Evolutionary conservation across 1,140 invertebrate species (phyloP), one percentile per base, ranked within the genome.

Genomic region (Sinella curviseta): DNA sequence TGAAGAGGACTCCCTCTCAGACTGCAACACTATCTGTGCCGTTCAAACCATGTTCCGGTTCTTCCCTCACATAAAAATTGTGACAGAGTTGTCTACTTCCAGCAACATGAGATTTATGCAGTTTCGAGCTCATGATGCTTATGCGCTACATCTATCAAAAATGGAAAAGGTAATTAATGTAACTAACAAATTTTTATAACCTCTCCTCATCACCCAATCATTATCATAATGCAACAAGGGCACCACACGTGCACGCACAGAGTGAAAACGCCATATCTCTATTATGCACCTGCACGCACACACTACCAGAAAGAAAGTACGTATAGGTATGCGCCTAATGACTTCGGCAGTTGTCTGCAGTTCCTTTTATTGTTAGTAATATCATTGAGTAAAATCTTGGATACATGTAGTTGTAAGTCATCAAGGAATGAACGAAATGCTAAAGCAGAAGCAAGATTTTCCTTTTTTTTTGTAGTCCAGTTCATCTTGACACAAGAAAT

Each of bases 81-180:
- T 99, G 85, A 99, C 97, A 35, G 97, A 99, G 88, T 88, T 99
- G 73, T 96, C 95, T 26, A 96, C 99, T 86, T 97, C 96, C 24
- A 96, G 95, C 65, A 99, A 99, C 87, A 99, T 99, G 97, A 90
- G 97, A 84, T 99, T 99, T 86, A 99, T 99, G 95, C 96, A 99
- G 89, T 99, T 99, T 88, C 89, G 96, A 83, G 96, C 97, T 20
- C 95, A 97, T 86, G 97, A 99, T 88, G 94, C 95, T 85, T 99
- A 98, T 87, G 96, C 97, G 4, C 89, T 98, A 73, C 95, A 97
- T 86, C 91, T 99, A 48, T 98, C 96, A 83, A 98, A 98, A 91
- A 96, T 98, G 93, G 97, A 99, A 92, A 99, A 99, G 94, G 97
- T 98, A 85, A 17, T 65, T 4, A 26, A 17, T 65, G 16, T 48